Base-by-base conservation (phyloP, 2,113 vertebrate genomes). In the Struthio camelus region DNA sequence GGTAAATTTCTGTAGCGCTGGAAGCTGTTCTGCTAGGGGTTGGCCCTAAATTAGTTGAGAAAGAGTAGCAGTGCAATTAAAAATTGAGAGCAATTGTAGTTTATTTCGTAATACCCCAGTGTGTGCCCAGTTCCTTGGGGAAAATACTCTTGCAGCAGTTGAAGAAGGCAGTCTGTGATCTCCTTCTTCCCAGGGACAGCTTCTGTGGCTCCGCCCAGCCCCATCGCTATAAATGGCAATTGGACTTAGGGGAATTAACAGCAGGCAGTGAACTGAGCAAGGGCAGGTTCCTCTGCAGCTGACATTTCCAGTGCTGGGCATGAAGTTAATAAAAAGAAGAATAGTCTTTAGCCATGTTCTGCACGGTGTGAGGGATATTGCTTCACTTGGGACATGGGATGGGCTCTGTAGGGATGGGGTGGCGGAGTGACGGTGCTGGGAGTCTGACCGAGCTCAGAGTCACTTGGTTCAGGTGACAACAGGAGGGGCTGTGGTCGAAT, bases 121-220 rank as follows among this genome's bases (percentile, higher is more conserved):
- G 3, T 85, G 56, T 87, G 91, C 64, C 79, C 81, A 40, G 42
- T 38, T 91, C 87, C 82, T 83, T 32, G 36, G 89, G 69, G 69
- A 86, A 91, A 67, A 65, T 44, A 6, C 13, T 87, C n/a, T 87
- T 69, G 51, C 25, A 95, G 93, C 85, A 91, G 67, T 85, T 93
- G 89, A 94, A 91, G 91, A 96, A 96, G 78, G 76, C 67, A 76
- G 79, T 44, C 79, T 90, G 76, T 91, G 85, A 91, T 96, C 93
- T 88, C 85, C 59, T 51, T 5, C 93, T 95, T 97, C 95, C 89
- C 91, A 95, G 93, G 81, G 87, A 78, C 1, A 22, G 79, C 44
- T 23, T 66, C 25, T 11, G 34, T 20, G 42, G 71, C 82, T 97
- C 87, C 91, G 94, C 94, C 89, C 89, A 92, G 75, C 54, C 34